Conservation (phyloP, 2,113 vertebrate species). For the Malurus cyaneus region DNA sequence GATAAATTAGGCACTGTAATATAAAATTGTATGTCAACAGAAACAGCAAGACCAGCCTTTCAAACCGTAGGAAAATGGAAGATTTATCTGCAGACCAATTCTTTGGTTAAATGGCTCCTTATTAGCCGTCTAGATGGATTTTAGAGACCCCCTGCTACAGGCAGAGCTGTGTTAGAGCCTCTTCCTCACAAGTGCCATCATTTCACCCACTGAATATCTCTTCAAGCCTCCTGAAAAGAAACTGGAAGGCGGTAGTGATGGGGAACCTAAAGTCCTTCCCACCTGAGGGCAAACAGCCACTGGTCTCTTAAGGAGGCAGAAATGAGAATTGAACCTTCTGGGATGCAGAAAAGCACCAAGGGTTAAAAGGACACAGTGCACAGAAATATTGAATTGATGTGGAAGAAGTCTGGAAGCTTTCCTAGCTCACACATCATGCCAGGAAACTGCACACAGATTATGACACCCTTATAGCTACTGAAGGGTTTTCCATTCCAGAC, state of each 20-base stretch:
- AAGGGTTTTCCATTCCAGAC: slow-evolving; percentile 23
- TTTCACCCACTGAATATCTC: neutral
- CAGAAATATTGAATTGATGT: neutral
- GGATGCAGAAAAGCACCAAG: neutral
- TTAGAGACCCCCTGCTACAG: slow-evolving; percentile 34
- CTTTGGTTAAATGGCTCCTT: slow-evolving; percentile 53
- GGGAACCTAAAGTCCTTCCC: neutral
- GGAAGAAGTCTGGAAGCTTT: neutral
- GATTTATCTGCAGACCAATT: slow-evolving; percentile 52
- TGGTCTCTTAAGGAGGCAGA: neutral
- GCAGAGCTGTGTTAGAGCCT: neutral
- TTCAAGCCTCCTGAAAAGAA: neutral
- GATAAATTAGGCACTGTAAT: slow-evolving; percentile 66
- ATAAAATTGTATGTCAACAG: slow-evolving; percentile 68
- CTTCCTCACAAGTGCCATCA: slow-evolving; percentile 20
- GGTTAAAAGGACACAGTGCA: neutral
- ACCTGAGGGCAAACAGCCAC: neutral
- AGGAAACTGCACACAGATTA: neutral
- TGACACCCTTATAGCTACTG: neutral
- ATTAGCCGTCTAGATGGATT: slow-evolving; percentile 46
- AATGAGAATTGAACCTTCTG: neutral
- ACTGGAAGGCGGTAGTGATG: neutral
- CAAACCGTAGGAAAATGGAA: slow-evolving; percentile 50
- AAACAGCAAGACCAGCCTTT: slow-evolving; percentile 63
- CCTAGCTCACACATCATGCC: neutral